Evolutionary conservation across 2,113 vertebrate genomes (phyloP), one percentile per base, ranked within the genome.

Genomic region (Gobiocypris rarus): DNA sequence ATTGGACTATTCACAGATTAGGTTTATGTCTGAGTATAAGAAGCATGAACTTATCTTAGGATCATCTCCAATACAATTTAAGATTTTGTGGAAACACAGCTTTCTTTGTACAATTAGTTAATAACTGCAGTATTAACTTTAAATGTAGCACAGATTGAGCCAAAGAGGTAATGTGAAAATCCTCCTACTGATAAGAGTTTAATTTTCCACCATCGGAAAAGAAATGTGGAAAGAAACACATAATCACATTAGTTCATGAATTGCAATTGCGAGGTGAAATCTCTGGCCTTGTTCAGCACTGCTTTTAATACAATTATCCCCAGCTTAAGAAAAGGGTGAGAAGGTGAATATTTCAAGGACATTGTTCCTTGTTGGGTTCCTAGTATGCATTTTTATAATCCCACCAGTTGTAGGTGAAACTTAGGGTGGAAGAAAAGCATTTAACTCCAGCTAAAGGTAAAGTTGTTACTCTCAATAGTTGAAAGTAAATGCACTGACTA

Each of bases 281-380:
- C 1, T 77, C 19, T 26, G 28, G 24, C 82, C 58, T 54, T 83
- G 77, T 83, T 82, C 71, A 82, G 82, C 79, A 75, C n/a, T 59
- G 28, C 31, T 86, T 85, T 80, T 86, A 84, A 84, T 73, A 70
- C 73, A 83, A 86, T 77, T 76, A 84, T 69, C 48, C 31, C 14
- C 74, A 13, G 48, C 14, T 77, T 84, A 77, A 65, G 83, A 77
- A 48, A 63, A 5, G 1, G n/a, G 26, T 63, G 78, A 82, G 17
- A 85, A 75, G 43, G 78, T 76, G 50, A 81, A 77, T 78, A 34
- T 70, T 48, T 19, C 26, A 58, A 31, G 52, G 61, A 78, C 73
- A 24, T 6, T 38, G 28, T 67, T 83, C 28, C 45, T 52, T 74
- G 34, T 50, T 48, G 13, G 22, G 59, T 19, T 11, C 9, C 34